A percentile compares a stretch with the other conserved stretches of the same genome.
Conservation (phyloP, 2,888 invertebrate species). For the Phortica magna region DNA sequence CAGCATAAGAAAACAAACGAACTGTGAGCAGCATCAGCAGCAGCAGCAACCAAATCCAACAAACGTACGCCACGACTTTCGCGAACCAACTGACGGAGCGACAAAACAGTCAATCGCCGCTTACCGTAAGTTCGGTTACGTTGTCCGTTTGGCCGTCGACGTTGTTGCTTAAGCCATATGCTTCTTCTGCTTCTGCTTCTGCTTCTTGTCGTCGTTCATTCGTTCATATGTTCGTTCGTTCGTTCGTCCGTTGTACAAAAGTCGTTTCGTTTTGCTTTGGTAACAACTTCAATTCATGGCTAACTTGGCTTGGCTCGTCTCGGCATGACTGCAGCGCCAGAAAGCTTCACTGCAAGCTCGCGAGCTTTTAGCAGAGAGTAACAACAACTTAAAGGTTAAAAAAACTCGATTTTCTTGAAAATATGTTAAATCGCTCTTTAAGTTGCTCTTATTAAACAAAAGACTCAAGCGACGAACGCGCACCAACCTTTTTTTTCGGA, state of each 20-base stretch:
- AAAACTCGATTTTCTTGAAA: neutral
- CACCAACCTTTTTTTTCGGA: no score
- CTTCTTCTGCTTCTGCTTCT: constrained; percentile 46
- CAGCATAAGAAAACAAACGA: constrained; percentile 14
- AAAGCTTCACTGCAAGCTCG: neutral
- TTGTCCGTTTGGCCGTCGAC: constrained; percentile 51
- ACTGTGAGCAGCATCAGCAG: constrained; percentile 45
- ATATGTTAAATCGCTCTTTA: no score
- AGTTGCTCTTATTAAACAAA: no score
- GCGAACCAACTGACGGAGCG: constrained; percentile 76
- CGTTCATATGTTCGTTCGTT: constrained; percentile 21
- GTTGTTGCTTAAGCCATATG: constrained; percentile 34
- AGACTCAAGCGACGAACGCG: no score
- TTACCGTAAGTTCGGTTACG: constrained; percentile 71
- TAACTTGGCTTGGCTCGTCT: constrained; percentile 55
- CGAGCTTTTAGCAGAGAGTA: constrained; percentile 14
- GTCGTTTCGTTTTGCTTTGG: constrained; percentile 53
- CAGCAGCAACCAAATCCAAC: constrained; percentile 55
- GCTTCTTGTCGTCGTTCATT: constrained; percentile 15
- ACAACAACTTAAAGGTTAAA: neutral
- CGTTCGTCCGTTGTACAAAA: constrained; percentile 15
- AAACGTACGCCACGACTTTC: constrained; percentile 78
- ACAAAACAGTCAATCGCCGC: constrained; percentile 54
- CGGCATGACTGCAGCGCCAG: constrained; percentile 44
- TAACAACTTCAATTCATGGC: constrained; percentile 64